Evolutionary conservation across 1,140 invertebrate genomes (phyloP), one percentile per base, ranked within the genome.

Genomic region (Philotrypesis tridentata): DNA sequence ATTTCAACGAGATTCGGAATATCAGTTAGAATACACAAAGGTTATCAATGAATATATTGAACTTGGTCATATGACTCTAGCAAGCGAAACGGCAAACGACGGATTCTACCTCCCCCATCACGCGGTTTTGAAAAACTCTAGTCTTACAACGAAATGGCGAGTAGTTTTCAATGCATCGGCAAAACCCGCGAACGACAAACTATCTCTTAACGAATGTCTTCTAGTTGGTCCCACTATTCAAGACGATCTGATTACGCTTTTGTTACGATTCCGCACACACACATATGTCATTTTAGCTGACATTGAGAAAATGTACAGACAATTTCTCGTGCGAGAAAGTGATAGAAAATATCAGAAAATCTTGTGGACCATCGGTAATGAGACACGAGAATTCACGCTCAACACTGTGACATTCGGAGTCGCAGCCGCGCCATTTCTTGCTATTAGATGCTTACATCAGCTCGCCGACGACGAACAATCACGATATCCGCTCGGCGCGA

Each of bases 1-100:
- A 82, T 82, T 86, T 70, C 27, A 73, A 12, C 72, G 60, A 63
- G 72, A 87, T 65, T 67, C 81, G 5, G 29, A 74, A 11, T 83
- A 90, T 33, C 85, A 86, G 77, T 2, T 68, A 11, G 55, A 83
- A 78, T 91, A 91, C 72, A 60, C 55, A 0, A 27, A 82, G 25
- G 89, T 90, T 68, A 88, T 91, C 80, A 12, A 83, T 7, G 90
- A 91, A 84, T 92, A 90, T 68, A 40, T 88, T 31, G 8, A 71
- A 1, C 67, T 91, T 9, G 87, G 87, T 37, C 89, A 91, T 82
- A 90, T 92, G 89, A 77, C 83, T 2, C 9, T 6, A 6, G 74
- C 70, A 3, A 23, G 43, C 0, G 31, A 83, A 33, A 40, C 5
- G 55, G 27, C 11, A 29, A 6, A 6, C 2, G 25, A 65, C 1